Base-by-base conservation (phyloP, 2,888 invertebrate species). In the Junonia oenone region DNA sequence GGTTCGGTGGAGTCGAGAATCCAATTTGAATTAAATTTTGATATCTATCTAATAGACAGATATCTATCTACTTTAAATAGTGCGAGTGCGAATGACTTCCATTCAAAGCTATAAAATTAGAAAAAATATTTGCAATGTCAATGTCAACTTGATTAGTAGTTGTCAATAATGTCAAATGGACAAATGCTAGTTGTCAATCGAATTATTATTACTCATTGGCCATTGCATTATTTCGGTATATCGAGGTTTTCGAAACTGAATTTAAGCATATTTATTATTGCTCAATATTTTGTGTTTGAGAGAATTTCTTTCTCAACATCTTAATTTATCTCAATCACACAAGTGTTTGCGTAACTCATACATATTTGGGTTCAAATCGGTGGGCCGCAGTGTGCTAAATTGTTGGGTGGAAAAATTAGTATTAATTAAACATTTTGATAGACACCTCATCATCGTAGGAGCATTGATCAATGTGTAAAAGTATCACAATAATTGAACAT, bases 401-500 rank as follows among this genome's bases (percentile, higher is more conserved):
- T 48, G 40, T 14, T 54, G 38, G 27, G 29, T 40, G 38, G 40
- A 54, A 40, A 53, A 48, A 40, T 19, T 33, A 31, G 33, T 45
- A 53, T 29, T 40, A 57, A 57, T 53, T 53, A 46, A 14, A 46
- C n/a, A 55, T 9, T 43, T 46, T 46, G 33, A 47, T 27, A 51
- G 38, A 43, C 14, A 37, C 26, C 45, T 38, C 38, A 2, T 37
- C 13, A 6, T 13, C 22, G 37, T 43, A 35, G 19, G 40, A 19
- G 1, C 11, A 40, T 38, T 50, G 11, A 27, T 31, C 13, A 15
- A 48, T 58, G 54, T 13, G 29, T 31, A 35, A 22, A 26, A 51
- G 31, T 15, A n/a, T 9, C 19, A 27, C 19, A 46, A 19, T 29
- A 19, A n/a, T 37, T 27, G 35, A 63, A 63, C 48, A 64, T 64